These are phyloP conservation scores for Hippocampus guttulatus DNA, from an alignment of 2,113 vertebrate genomes.

Conservation along the genomic window DNA sequence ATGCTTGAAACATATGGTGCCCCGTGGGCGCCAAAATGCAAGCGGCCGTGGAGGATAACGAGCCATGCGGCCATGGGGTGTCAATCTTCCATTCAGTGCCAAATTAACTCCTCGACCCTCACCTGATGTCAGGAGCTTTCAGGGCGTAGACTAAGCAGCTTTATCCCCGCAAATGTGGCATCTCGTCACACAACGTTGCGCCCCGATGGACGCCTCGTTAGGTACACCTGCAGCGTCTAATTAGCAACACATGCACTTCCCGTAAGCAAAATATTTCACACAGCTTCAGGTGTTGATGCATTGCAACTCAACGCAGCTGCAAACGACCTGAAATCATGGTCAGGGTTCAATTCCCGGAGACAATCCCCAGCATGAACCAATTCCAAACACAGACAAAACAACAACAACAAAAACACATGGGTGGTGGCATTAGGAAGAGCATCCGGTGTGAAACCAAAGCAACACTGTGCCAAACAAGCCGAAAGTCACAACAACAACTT, in stretches of 20 bases:
- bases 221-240: neutral
- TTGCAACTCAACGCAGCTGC: neutral
- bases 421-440: too few species aligned
- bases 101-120: constrained; percentile 2
- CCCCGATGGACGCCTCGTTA: neutral
- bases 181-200: neutral
- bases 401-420: too few species aligned
- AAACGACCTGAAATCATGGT: neutral
- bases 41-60: neutral
- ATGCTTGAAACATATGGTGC: neutral
- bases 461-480: too few species aligned
- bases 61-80: neutral
- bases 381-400: too few species aligned
- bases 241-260: neutral
- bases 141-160: neutral
- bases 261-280: neutral
- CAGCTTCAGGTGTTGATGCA: neutral
- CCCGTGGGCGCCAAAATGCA: neutral
- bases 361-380: too few species aligned
- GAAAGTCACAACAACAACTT: too few species aligned
- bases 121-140: neutral
- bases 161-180: neutral
- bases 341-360: neutral
- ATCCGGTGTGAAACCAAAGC: too few species aligned
- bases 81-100: neutral